phyloP scores from a whole-genome alignment of 53 echinoderm and acorn worm species.

The Henricia sp. region DNA sequence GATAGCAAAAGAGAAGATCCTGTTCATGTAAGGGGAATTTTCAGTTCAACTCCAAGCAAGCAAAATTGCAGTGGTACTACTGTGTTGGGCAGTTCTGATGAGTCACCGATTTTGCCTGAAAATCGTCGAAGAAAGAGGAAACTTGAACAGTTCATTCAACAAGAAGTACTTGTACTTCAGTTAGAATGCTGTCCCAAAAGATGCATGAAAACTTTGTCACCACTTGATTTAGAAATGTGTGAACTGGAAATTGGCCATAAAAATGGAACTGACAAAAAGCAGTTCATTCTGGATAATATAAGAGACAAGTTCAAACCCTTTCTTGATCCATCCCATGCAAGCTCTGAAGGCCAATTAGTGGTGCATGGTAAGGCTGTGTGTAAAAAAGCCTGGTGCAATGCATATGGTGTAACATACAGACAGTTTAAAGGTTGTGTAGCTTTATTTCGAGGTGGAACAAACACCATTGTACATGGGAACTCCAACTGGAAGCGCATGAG shows the following conservation, averaged over 20 bases:
- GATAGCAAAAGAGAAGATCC: no score
- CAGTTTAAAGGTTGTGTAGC: neutral
- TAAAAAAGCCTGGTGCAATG: neutral
- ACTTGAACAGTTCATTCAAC: no score
- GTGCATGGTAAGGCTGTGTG: neutral
- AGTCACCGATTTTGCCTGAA: no score
- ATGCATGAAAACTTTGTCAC: neutral
- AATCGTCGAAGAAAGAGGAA: no score
- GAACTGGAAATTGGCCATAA: neutral
- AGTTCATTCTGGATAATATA: neutral
- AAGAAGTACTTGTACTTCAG: no score
- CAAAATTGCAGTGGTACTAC: no score
- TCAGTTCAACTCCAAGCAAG: no score
- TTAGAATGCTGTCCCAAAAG: neutral
- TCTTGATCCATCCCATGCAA: neutral
- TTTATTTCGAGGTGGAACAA: neutral
- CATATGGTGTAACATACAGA: neutral
- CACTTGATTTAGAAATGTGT: neutral
- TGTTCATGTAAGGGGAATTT: no score
- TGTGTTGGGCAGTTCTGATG: no score
- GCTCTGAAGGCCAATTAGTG: neutral
- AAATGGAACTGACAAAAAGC: neutral
- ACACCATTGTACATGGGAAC: slow-evolving; percentile 1
- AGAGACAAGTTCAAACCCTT: neutral
- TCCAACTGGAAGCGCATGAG: neutral